Evolutionary conservation across 2,888 invertebrate genomes (phyloP).

Genomic region (Exephanes ischioxanthus): DNA sequence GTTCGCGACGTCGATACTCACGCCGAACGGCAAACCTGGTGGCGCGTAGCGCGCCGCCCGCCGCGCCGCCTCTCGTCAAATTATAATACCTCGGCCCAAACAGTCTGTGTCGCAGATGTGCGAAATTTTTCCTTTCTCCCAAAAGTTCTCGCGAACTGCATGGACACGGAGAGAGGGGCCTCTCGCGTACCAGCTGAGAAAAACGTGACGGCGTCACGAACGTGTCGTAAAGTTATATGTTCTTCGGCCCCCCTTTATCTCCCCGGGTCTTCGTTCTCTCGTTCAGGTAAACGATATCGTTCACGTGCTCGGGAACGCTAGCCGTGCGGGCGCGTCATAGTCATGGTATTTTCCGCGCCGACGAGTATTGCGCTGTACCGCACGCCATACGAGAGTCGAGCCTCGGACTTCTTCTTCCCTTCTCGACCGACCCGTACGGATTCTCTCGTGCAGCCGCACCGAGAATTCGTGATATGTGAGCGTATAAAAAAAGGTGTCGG

Average conservation of each 20-base stretch:
- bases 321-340: neutral
- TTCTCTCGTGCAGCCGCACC: constrained; percentile 1
- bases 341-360: constrained; percentile 12
- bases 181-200: constrained; percentile 19
- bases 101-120: constrained; percentile 57
- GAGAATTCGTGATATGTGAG: constrained; percentile 26
- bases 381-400: neutral
- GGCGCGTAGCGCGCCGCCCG: neutral
- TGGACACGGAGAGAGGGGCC: neutral
- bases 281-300: constrained; percentile 36
- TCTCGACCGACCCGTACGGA: neutral
- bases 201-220: constrained; percentile 35
- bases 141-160: neutral
- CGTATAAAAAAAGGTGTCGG: constrained; percentile 24
- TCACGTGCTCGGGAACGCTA: neutral
- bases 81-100: neutral
- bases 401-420: neutral
- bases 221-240: constrained; percentile 8
- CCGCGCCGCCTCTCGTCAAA: neutral
- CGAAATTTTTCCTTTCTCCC: constrained; percentile 9
- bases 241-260: neutral
- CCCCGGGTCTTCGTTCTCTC: neutral
- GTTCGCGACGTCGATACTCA: constrained; percentile 4
- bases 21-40: neutral
- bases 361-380: neutral